These are phyloP conservation scores for Taurulus bubalis DNA, from an alignment of 2,113 vertebrate genomes.

Conservation along the genomic window DNA sequence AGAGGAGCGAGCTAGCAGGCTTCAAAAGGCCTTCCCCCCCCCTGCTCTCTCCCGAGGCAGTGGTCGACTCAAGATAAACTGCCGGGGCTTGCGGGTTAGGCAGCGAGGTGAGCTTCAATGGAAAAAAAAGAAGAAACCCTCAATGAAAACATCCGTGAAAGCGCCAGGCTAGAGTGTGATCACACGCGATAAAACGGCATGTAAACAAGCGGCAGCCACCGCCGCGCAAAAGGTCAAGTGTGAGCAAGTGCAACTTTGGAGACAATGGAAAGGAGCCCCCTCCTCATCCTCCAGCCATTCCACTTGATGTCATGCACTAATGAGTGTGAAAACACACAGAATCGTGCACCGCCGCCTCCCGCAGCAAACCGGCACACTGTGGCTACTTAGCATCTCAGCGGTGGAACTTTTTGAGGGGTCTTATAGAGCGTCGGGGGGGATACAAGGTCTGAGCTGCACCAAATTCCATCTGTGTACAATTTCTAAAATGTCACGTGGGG, in stretches of 20 bases:
- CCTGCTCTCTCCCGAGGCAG: conserved; percentile 80
- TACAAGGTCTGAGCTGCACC: conserved; percentile 34
- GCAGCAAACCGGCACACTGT: conserved; percentile 21
- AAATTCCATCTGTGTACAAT: conserved; percentile 66
- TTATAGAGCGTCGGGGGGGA: conserved; percentile 1
- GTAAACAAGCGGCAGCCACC: neutral
- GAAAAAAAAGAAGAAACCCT: conserved; percentile 75
- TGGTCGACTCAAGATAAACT: conserved; percentile 80
- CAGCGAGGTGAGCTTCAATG: conserved; percentile 79
- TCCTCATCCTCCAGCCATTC: conserved; percentile 57
- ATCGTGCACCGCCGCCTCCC: conserved; percentile 12
- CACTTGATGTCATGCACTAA: conserved; percentile 73
- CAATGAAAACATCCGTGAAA: conserved; percentile 81
- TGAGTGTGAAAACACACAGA: conserved; percentile 66
- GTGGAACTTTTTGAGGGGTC: conserved; percentile 42
- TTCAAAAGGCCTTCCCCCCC: conserved; percentile 77
- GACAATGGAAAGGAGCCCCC: conserved; percentile 61
- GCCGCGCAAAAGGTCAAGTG: conserved; percentile 61
- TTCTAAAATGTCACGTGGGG: conserved; percentile 66
- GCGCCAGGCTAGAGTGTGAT: conserved; percentile 71
- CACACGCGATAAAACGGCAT: conserved; percentile 64
- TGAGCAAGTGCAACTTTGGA: conserved; percentile 63
- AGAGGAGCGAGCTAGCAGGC: conserved; percentile 74
- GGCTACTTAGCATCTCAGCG: conserved; percentile 55
- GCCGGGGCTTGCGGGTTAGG: conserved; percentile 69